Conservation (phyloP, 1,140 invertebrate genomes). For the Lineus longissimus region DNA sequence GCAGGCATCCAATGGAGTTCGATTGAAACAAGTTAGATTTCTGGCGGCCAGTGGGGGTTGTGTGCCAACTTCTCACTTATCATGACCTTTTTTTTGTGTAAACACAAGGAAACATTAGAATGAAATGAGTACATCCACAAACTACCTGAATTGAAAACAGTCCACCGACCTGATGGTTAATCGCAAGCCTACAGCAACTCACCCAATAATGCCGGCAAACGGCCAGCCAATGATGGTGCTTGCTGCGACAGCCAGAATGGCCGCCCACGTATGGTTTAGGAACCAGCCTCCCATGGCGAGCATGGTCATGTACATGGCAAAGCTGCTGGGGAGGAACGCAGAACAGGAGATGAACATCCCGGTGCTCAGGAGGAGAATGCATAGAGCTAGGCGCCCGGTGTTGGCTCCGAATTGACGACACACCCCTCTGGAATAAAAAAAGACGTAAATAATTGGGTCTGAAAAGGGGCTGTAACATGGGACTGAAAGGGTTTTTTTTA, state of each 20-base stretch:
- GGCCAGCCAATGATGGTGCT: conserved; percentile 61
- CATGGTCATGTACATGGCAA: conserved; percentile 82
- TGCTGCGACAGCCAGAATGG: conserved; percentile 42
- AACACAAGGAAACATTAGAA: no score
- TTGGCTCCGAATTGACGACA: conserved; percentile 85
- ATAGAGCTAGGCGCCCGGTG: conserved; percentile 77
- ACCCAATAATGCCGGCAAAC: conserved; percentile 62
- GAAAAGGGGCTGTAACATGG: no score
- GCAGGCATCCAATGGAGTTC: no score
- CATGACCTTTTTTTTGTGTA: no score
- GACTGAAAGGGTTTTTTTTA: no score
- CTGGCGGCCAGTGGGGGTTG: no score
- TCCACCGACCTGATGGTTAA: no score
- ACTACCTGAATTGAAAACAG: no score
- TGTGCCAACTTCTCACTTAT: no score
- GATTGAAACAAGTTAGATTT: no score
- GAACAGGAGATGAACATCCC: conserved; percentile 88
- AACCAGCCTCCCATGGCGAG: conserved; percentile 79
- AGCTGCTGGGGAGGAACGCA: conserved; percentile 89
- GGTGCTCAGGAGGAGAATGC: conserved; percentile 77
- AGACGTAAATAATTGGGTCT: not conserved
- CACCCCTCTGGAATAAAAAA: conserved; percentile 64
- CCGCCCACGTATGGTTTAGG: conserved; percentile 30
- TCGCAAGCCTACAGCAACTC: no score
- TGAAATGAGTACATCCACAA: no score